Conservation (phyloP, 2,797 vertebrate species). For the Hafferia zeledoni region DNA sequence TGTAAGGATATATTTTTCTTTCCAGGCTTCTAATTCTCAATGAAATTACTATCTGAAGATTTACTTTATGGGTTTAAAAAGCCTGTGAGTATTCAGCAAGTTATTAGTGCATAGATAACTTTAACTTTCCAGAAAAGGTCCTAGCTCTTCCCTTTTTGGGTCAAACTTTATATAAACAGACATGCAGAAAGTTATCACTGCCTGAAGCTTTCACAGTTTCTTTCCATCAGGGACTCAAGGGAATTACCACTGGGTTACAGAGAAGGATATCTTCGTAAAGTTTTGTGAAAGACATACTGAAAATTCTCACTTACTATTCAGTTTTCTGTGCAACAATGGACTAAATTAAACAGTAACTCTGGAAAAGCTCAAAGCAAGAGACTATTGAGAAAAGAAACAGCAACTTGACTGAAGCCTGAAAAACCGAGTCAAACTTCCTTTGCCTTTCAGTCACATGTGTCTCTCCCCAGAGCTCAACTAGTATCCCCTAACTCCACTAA, state of each 20-base stretch:
- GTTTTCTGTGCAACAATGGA: not conserved
- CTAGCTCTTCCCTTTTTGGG: not conserved
- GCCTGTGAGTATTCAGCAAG: not conserved
- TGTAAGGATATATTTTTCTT: not conserved
- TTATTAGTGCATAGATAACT: not conserved
- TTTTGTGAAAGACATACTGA: not conserved
- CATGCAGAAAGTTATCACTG: not conserved
- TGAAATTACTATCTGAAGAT: not conserved
- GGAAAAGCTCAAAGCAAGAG: not conserved
- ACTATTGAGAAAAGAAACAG: not conserved
- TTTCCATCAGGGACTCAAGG: not conserved
- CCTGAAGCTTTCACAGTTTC: not conserved
- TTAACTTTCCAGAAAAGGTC: not conserved
- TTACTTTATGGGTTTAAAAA: not conserved
- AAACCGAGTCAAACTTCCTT: not conserved
- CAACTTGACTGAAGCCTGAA: not conserved
- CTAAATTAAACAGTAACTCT: not conserved
- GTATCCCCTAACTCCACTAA: accelerated
- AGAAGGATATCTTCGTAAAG: not conserved
- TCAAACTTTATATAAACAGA: not conserved
- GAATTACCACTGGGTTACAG: not conserved
- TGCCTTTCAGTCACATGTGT: not conserved
- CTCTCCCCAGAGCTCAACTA: not conserved
- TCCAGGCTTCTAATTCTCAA: not conserved
- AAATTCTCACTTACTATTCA: not conserved